phyloP scores from a whole-genome alignment of 2,888 invertebrate genomes.

The Ypsolopha sequella region DNA sequence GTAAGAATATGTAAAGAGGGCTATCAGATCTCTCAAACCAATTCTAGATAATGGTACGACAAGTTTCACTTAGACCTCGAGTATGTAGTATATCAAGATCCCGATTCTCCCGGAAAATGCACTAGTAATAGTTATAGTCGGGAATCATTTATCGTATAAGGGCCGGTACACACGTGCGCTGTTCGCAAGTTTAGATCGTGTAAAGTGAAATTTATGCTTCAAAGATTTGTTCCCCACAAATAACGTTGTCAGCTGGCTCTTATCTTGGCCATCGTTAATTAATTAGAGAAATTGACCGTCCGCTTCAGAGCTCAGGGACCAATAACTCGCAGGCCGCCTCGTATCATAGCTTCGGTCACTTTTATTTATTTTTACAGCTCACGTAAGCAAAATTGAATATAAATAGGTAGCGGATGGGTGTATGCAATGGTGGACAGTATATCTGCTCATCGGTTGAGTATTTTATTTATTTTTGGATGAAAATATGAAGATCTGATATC shows the following conservation, averaged over 20 bases:
- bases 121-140: conserved; percentile 4
- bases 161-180: conserved; percentile 46
- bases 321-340: conserved; percentile 66
- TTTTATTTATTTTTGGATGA: conserved; percentile 5
- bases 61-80: no score
- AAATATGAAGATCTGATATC: not conserved
- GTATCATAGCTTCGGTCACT: conserved; percentile 60
- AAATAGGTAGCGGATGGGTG: conserved; percentile 39
- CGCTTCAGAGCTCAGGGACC: conserved; percentile 60
- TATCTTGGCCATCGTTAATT: conserved; percentile 69
- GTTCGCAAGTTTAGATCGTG: conserved; percentile 65
- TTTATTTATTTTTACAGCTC: conserved; percentile 68
- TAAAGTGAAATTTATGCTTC: conserved; percentile 65
- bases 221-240: conserved; percentile 70
- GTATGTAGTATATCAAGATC: no score
- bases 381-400: conserved; percentile 66
- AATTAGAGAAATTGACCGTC: conserved; percentile 71
- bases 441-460: no score
- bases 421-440: conserved; percentile 19
- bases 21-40: no score
- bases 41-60: no score
- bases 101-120: no score
- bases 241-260: conserved; percentile 66
- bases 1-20: conserved; percentile 2
- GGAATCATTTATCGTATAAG: conserved; percentile 37